Base-by-base conservation (phyloP, 2,113 vertebrate genomes). In the Garra rufa region DNA sequence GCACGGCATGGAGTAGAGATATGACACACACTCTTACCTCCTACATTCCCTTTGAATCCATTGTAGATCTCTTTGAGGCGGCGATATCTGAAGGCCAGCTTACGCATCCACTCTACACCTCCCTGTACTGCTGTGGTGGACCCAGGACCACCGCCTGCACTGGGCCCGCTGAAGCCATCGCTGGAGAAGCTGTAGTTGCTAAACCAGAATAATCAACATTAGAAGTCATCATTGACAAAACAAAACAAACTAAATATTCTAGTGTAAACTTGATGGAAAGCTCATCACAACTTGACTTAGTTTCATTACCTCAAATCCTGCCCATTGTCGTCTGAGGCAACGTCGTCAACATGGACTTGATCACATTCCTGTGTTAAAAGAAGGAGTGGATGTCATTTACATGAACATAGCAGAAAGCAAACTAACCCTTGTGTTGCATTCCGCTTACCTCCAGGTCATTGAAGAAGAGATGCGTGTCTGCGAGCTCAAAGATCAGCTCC, bases 401-500 rank as follows among this genome's bases (percentile, higher is more conserved):
- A 14, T 44, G 67, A 24, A 38, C 26, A 4, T 9, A 14, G 17
- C 3, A 46, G 43, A 13, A 9, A 30, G 24, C 6, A 10, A 30
- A 86, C 26, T 28, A 14, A 26, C 9, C 15, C 19, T n/a, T 24
- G 3, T 52, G 19, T 81, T 52, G 17, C 0, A 0, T 63, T 70
- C 17, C 14, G 26, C 0, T 5, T 79, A 99, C 98, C 96, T 99
- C 98, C 88, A 99, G 94, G 90, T 99, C 98, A 79, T 99, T 99
- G 94, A 99, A 99, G 94, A 99, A 99, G 1, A 99, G 95, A 88
- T 99, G 98, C 19, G 97, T 98, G 92, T 99, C 98, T 46, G 98
- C 98, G 59, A 99, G 96, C 94, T 99, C 97, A 89, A 99, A 99
- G 91, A 99, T 99, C 93, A 99, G 95, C 93, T 99, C 98, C 92